Evolutionary conservation across 2,797 vertebrate genomes (phyloP).

Genomic region (Crenuchus spilurus): DNA sequence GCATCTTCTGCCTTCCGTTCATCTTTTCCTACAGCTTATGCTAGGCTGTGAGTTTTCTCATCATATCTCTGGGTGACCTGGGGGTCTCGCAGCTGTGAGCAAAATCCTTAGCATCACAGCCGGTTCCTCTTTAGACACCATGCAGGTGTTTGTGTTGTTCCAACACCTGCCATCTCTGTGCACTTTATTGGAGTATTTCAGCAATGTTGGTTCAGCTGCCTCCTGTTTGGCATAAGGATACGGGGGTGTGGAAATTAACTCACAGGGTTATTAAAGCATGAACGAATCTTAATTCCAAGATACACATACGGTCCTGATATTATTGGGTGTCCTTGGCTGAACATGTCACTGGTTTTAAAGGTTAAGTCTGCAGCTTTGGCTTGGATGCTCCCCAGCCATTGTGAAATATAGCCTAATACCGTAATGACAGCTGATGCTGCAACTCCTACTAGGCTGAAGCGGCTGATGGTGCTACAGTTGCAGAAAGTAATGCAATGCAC

Average conservation of each 20-base stretch:
- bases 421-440: conserved; percentile 36
- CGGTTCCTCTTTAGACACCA: conserved; percentile 19
- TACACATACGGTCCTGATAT: not conserved
- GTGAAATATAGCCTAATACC: not conserved
- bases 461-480: conserved; percentile 8
- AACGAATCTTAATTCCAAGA: not conserved
- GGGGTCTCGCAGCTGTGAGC: conserved; percentile 26
- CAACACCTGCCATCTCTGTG: not conserved
- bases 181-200: not conserved
- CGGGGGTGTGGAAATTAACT: not conserved
- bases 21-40: not conserved
- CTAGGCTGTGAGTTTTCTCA: not conserved
- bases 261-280: not conserved
- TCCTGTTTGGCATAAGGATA: not conserved
- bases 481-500: not conserved
- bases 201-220: not conserved
- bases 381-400: conserved; percentile 2
- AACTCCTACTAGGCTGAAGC: conserved; percentile 11
- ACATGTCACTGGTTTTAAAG: not conserved
- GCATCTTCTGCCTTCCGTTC: not conserved
- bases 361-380: conserved; percentile 6
- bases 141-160: conserved; percentile 25
- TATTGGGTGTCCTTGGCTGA: not conserved
- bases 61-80: conserved; percentile 9
- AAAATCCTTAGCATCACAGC: conserved; percentile 15